Base-by-base conservation (phyloP, 92 coral and sea anemone species). In the Actinernus sp. region DNA sequence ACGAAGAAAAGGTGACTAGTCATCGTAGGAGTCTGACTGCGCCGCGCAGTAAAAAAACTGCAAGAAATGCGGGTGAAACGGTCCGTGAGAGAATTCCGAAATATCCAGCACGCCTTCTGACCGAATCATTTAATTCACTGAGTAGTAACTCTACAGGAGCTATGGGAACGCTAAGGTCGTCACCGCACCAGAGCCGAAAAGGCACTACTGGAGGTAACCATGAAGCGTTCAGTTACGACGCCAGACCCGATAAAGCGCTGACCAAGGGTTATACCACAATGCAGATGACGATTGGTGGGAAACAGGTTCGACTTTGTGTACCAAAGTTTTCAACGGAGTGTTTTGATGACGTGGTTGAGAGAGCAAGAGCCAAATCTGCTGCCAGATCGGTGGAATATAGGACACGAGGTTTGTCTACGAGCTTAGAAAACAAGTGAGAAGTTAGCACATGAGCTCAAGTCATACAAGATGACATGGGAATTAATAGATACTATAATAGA, bases 281-380 rank as follows among this genome's bases (percentile, higher is more conserved):
- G 97, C 97, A 90, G 34, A 90, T 90, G 92, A 90, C 97, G 1
- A 75, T 90, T 5, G 83, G 97, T 1, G 84, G 85, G 29, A 81
- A 83, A 30, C 97, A 86, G 33, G 84, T 90, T 22, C 53, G 65
- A 31, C 66, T 90, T 19, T 69, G 76, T 47, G 83, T 90, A 13
- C 75, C 97, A 0, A 90, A 90, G 59, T 90, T 90, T 51, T 74
- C 92, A 1, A 76, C 63, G 14, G 66, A 64, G 14, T 72, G 55
- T n/a, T 50, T 56, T 19, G 52, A 80, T 11, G 86, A 85, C 65
- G 71, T 67, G 4, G 63, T 69, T 26, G 79, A 51, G 24, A 40
- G 78, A 49, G 89, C 80, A 25, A 41, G 92, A 14, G 78, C 84
- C 19, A 65, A 81, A 12, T 10, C 73, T 4, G 63, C 79, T 16